phyloP scores from a whole-genome alignment of 1,140 invertebrate genomes.

The Geopemphigus sp. region DNA sequence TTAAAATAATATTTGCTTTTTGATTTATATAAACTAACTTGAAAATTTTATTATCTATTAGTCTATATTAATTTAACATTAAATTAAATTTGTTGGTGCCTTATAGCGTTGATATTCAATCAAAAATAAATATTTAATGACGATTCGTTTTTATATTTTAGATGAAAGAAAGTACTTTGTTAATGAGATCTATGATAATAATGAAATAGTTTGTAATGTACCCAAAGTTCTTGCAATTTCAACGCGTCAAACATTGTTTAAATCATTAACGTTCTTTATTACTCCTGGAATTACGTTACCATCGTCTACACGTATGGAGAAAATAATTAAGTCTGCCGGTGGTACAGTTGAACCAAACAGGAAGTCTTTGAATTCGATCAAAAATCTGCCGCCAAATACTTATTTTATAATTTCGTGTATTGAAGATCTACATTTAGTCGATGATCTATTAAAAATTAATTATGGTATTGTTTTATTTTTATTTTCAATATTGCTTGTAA shows the following conservation, averaged over 20 bases:
- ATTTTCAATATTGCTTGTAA: background rate
- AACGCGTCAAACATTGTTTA: constrained; percentile 59
- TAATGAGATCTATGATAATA: constrained; percentile 63
- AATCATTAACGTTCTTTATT: constrained; percentile 76
- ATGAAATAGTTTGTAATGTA: constrained; percentile 72
- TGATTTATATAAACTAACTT: no score
- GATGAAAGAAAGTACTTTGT: constrained; percentile 71
- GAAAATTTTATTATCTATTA: no score
- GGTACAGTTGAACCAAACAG: constrained; percentile 78
- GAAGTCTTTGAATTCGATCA: constrained; percentile 69
- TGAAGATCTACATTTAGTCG: constrained; percentile 80
- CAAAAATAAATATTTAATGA: no score
- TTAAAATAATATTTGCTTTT: no score
- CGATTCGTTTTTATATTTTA: constrained; percentile 47
- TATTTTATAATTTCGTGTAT: constrained; percentile 80
- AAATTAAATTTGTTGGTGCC: no score
- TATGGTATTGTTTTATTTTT: constrained; percentile 56
- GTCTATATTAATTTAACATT: no score
- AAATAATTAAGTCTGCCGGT: constrained; percentile 82
- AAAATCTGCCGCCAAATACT: constrained; percentile 65
- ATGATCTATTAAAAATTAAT: constrained; percentile 70
- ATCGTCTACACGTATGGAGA: constrained; percentile 61
- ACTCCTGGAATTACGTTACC: constrained; percentile 80
- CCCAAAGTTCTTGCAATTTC: constrained; percentile 67
- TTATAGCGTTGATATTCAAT: background rate